Percentiles rank a stretch among this genome's conserved stretches.
phyloP scores from a whole-genome alignment of 1,140 invertebrate genomes.

The Drosophila carrolli region DNA sequence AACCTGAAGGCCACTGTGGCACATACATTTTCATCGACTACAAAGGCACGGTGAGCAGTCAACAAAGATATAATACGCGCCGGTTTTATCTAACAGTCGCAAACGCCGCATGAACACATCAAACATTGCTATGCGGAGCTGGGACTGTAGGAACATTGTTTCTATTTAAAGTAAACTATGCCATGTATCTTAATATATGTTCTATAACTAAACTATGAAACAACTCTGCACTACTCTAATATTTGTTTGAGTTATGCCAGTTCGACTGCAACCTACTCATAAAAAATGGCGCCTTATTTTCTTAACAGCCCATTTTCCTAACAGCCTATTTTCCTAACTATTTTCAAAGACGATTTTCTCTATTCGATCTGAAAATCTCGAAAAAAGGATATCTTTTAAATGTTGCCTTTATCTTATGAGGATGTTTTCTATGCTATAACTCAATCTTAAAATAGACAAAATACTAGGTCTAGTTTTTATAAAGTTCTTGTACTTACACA shows the following conservation, averaged over 20 bases:
- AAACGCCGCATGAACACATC: constrained; percentile 79
- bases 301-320: no score
- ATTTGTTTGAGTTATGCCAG: no score
- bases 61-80: constrained; percentile 80
- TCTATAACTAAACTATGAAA: no score
- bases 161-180: neutral
- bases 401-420: neutral
- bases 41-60: constrained; percentile 20
- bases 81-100: constrained; percentile 68
- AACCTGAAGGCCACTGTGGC: constrained; percentile 35
- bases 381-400: no score
- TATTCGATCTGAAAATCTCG: no score
- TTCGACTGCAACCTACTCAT: no score
- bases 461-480: no score
- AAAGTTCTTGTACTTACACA: constrained; percentile 86
- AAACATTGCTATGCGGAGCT: constrained; percentile 78
- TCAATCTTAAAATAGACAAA: neutral
- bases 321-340: no score
- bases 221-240: no score
- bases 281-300: no score
- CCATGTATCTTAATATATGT: no score
- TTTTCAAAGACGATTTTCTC: no score
- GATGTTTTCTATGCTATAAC: neutral
- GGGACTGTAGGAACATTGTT: constrained; percentile 57
- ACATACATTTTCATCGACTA: constrained; percentile 76